phyloP scores from a whole-genome alignment of 2,113 vertebrate species.

The Leptosomus discolor region DNA sequence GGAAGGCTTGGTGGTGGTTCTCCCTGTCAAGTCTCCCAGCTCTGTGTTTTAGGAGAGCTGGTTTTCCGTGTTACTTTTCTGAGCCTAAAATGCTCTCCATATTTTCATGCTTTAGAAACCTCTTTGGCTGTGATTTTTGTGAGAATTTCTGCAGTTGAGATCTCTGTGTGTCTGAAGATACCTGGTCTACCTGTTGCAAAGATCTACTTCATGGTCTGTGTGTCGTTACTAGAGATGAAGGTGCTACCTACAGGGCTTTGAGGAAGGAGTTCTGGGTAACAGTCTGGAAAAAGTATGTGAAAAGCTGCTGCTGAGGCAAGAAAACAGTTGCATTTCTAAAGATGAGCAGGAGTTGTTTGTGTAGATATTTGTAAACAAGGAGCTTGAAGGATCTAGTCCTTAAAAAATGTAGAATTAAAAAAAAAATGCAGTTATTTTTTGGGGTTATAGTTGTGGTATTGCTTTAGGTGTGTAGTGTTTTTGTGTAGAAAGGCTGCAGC shows the following conservation, averaged over 20 bases:
- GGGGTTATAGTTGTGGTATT: accelerated
- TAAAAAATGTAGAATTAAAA: not conserved
- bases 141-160: not conserved
- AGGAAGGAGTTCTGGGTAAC: not conserved
- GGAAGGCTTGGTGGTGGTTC: not conserved
- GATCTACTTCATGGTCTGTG: accelerated
- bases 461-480: not conserved
- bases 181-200: not conserved
- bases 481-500: not conserved
- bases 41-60: not conserved
- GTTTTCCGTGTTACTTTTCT: not conserved
- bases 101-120: not conserved
- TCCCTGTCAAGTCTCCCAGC: not conserved
- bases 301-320: not conserved
- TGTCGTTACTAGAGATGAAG: not conserved
- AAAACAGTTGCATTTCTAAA: accelerated
- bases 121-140: not conserved
- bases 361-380: not conserved
- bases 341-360: not conserved
- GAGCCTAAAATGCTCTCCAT: not conserved
- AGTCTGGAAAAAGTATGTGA: not conserved
- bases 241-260: not conserved
- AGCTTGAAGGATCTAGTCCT: not conserved
- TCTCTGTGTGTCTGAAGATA: not conserved
- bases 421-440: not conserved